Conservation (phyloP, 53 echinoderm and acorn worm genomes). For the Zoroaster sp. region DNA sequence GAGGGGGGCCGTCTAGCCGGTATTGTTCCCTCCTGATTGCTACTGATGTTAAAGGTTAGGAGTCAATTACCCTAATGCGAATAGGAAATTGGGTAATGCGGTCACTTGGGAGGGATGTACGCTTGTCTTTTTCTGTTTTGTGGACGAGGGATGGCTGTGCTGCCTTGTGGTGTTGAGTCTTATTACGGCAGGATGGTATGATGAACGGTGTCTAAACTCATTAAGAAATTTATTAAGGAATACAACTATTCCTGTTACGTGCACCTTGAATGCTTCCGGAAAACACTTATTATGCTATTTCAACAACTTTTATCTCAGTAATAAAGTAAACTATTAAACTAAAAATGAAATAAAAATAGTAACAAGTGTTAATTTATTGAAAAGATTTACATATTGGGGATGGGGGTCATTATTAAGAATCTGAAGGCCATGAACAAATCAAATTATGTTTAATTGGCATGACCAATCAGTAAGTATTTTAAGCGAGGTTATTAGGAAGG, state of each 20-base stretch:
- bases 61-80: conserved; percentile 38
- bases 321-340: background rate
- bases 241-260: background rate
- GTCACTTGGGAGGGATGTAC: conserved; percentile 23
- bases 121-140: background rate
- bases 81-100: conserved; percentile 55
- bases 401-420: background rate
- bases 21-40: conserved; percentile 52
- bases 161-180: background rate
- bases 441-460: background rate
- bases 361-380: background rate
- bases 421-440: background rate
- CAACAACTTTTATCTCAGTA: background rate
- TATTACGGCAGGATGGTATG: background rate
- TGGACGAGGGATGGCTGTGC: background rate
- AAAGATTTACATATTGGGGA: background rate
- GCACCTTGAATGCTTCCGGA: background rate
- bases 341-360: background rate
- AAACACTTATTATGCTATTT: too few species aligned
- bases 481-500: background rate
- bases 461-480: background rate
- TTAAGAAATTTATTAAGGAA: background rate
- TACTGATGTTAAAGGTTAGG: conserved; percentile 41
- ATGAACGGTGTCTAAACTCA: background rate
- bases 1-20: conserved; percentile 41